Evolutionary conservation across 2,797 vertebrate species (phyloP).

Genomic region (Trachops cirrhosus): DNA sequence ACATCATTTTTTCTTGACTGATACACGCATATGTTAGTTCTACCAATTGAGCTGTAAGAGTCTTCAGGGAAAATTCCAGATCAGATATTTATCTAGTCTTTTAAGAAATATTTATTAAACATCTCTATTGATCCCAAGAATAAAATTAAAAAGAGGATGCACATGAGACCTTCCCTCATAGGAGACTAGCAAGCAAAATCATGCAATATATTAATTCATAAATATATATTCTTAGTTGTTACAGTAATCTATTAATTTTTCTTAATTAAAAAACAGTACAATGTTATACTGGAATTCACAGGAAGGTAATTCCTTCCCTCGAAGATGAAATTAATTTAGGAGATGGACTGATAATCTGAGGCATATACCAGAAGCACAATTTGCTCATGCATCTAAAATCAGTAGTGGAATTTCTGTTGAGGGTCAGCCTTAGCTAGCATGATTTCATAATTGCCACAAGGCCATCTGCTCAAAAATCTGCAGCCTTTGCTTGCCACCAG

Average conservation of each 20-base stretch:
- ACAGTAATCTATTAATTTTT: neutral
- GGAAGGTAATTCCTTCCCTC: neutral
- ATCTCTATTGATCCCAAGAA: neutral
- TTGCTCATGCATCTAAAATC: neutral
- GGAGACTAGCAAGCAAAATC: neutral
- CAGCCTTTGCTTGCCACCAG: neutral
- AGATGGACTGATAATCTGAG: neutral
- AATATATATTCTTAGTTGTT: neutral
- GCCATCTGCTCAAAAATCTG: slow-evolving; percentile 2
- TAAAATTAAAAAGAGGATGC: neutral
- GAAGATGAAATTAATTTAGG: neutral
- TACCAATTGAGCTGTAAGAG: neutral
- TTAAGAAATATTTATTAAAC: neutral
- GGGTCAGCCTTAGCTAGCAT: neutral
- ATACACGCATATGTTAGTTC: neutral
- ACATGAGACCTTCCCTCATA: neutral
- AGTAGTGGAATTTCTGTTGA: neutral
- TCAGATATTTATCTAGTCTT: neutral
- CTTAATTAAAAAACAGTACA: neutral
- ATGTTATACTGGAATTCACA: neutral
- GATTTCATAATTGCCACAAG: slow-evolving; percentile 26
- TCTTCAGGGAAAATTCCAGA: neutral
- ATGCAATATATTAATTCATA: neutral
- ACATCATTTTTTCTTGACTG: neutral
- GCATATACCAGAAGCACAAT: neutral